phyloP scores from a whole-genome alignment of 2,797 vertebrate species.

The Scolopax rusticola region DNA sequence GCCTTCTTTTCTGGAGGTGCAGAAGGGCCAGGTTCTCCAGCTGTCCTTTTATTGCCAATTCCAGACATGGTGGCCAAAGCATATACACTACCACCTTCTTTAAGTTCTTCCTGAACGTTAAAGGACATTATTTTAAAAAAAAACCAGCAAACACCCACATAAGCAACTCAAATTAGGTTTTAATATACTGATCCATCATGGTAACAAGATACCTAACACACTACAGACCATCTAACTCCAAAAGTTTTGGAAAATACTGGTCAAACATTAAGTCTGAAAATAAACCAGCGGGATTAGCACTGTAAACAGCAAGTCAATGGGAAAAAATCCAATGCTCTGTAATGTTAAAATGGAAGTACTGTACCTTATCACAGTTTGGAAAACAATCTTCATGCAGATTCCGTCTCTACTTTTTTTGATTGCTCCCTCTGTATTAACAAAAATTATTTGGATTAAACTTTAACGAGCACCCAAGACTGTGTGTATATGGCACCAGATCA shows the following conservation, averaged over 20 bases:
- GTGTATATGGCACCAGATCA: neutral
- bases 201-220: neutral
- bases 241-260: neutral
- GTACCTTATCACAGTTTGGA: neutral
- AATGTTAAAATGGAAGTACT: neutral
- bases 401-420: neutral
- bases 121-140: neutral
- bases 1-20: slow-evolving; percentile 80
- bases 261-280: neutral
- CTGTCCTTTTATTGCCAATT: slow-evolving; percentile 76
- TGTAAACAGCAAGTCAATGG: neutral
- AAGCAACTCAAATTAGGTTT: neutral
- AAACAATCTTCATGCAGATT: neutral
- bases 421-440: neutral
- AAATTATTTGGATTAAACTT: neutral
- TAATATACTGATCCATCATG: rapidly evolving
- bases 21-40: slow-evolving; percentile 76
- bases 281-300: neutral
- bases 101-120: neutral
- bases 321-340: neutral
- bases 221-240: rapidly evolving
- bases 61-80: slow-evolving; percentile 73
- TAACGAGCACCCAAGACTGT: neutral
- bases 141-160: rapidly evolving
- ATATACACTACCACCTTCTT: neutral